phyloP scores from a whole-genome alignment of 2,888 invertebrate species.

The Machimus rusticus region DNA sequence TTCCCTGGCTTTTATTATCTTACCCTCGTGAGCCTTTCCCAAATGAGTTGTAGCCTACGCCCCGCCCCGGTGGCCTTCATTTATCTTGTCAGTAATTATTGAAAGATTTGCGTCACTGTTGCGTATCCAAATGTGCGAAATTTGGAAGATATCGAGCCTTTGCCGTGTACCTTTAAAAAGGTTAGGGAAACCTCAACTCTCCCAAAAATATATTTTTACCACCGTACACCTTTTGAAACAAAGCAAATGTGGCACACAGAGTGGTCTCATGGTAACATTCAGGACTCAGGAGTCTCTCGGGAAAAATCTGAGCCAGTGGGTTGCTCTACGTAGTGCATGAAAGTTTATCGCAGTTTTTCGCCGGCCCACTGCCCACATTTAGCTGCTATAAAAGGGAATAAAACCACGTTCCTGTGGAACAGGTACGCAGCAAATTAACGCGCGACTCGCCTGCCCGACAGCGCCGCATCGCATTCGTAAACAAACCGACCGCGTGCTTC shows the following conservation, averaged over 20 bases:
- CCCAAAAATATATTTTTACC: background rate
- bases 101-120: conserved; percentile 10
- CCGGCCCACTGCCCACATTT: background rate
- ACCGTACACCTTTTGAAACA: background rate
- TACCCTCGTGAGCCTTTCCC: background rate
- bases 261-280: background rate
- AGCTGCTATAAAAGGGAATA: background rate
- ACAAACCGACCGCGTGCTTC: background rate
- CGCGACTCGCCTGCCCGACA: background rate
- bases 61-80: background rate
- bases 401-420: background rate
- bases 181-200: background rate
- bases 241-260: background rate
- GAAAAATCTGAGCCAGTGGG: background rate
- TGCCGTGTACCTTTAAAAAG: background rate
- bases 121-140: background rate
- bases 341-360: background rate
- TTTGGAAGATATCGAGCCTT: background rate
- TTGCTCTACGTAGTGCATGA: background rate
- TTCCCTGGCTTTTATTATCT: background rate
- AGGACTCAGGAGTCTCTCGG: background rate
- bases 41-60: background rate
- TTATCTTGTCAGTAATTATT: conserved; percentile 10
- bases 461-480: background rate
- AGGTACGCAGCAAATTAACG: background rate